A percentile compares a stretch with the other conserved stretches of the same genome.
Evolutionary conservation across 2,113 vertebrate species (phyloP).

Genomic region (Phrynocephalus versicolor): DNA sequence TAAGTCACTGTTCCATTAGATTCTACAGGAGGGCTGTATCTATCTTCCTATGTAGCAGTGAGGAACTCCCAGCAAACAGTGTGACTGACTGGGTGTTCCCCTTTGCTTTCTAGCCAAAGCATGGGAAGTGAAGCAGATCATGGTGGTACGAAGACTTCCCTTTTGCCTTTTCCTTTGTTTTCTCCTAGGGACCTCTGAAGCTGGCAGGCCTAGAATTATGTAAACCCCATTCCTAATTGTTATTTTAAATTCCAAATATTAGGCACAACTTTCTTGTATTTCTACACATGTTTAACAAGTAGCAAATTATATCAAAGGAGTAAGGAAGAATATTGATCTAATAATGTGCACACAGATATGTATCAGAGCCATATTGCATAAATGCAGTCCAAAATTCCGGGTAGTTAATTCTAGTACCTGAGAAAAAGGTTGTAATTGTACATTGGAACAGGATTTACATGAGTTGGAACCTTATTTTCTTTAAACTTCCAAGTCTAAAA

Average conservation of each 20-base stretch:
- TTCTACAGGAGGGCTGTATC: too few species aligned
- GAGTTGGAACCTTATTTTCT: background rate
- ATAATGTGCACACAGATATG: background rate
- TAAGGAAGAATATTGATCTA: too few species aligned
- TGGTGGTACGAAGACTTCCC: too few species aligned
- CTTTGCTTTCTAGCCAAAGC: too few species aligned
- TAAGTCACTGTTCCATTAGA: too few species aligned
- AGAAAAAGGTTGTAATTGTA: conserved; percentile 40
- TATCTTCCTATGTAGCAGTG: too few species aligned
- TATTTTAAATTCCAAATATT: background rate
- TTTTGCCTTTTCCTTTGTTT: too few species aligned
- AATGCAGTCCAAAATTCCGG: too few species aligned
- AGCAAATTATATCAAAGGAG: background rate
- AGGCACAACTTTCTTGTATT: background rate
- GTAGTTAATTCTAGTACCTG: conserved; percentile 18
- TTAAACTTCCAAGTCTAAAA: conserved; percentile 49
- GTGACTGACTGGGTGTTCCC: too few species aligned
- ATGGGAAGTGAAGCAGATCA: too few species aligned
- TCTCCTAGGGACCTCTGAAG: background rate
- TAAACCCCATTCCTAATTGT: background rate
- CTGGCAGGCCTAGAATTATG: background rate
- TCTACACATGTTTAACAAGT: background rate
- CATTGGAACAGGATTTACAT: conserved; percentile 10
- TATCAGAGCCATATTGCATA: too few species aligned
- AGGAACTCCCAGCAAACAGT: too few species aligned